Evolutionary conservation across 2,797 vertebrate species (phyloP).

Genomic region (Chanos chanos): DNA sequence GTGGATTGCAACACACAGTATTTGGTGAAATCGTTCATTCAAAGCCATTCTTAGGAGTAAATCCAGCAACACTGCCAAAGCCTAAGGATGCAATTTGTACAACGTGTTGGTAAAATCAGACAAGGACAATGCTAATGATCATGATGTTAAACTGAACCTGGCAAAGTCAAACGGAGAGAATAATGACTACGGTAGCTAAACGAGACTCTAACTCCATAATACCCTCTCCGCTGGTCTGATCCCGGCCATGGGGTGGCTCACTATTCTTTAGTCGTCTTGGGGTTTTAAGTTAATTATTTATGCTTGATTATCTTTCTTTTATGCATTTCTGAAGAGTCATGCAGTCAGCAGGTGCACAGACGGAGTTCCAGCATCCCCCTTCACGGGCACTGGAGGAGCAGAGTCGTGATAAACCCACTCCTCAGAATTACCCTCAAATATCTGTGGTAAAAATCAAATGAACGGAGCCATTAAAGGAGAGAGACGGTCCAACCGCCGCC

Average conservation of each 20-base stretch:
- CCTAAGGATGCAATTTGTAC: neutral
- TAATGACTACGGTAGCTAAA: constrained; percentile 35
- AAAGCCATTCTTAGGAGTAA: neutral
- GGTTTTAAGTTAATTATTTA: constrained; percentile 78
- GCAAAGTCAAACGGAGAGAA: constrained; percentile 16
- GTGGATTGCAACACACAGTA: neutral
- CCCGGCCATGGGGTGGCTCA: constrained; percentile 62
- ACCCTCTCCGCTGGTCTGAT: constrained; percentile 57
- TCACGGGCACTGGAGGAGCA: constrained; percentile 17
- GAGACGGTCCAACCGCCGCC: constrained; percentile 68
- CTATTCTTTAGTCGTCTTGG: constrained; percentile 52
- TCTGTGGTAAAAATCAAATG: constrained; percentile 46
- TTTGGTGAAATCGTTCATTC: neutral
- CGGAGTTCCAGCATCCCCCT: constrained; percentile 38
- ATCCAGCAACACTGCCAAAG: neutral
- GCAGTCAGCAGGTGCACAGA: constrained; percentile 40
- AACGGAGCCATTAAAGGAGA: constrained; percentile 69
- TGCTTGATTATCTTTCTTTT: constrained; percentile 72
- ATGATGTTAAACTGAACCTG: constrained; percentile 16
- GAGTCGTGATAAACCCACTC: constrained; percentile 41
- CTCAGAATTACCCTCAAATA: constrained; percentile 53
- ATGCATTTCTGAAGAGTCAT: neutral
- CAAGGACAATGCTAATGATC: neutral
- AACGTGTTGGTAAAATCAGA: neutral
- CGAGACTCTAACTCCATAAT: constrained; percentile 14